Conservation (phyloP, 2,888 invertebrate species). For the Dorcus hopei region DNA sequence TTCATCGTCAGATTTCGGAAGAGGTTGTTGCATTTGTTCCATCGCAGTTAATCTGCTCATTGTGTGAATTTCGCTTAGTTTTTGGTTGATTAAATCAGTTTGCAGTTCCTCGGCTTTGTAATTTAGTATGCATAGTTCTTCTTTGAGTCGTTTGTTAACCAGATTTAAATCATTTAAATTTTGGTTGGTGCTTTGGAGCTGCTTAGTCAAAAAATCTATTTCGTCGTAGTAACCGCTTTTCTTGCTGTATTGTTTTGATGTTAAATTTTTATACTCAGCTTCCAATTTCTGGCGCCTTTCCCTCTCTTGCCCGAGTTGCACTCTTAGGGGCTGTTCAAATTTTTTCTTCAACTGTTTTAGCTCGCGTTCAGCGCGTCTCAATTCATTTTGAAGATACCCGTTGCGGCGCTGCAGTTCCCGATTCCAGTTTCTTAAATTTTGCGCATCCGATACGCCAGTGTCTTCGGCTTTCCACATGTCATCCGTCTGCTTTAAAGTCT, state of each 20-base stretch:
- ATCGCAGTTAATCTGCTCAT: conserved; percentile 19
- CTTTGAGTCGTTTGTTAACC: conserved; percentile 37
- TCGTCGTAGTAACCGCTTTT: conserved; percentile 29
- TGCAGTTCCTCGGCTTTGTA: conserved; percentile 39
- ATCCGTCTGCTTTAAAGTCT: conserved; percentile 69
- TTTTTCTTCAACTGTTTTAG: conserved; percentile 41
- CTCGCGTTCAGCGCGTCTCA: conserved; percentile 41
- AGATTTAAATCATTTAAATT: conserved; percentile 37
- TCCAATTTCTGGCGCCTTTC: conserved; percentile 37
- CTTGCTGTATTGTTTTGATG: conserved; percentile 11
- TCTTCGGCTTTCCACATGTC: conserved; percentile 39
- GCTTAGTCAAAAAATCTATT: conserved; percentile 35
- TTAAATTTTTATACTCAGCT: conserved; percentile 32
- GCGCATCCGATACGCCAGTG: not conserved
- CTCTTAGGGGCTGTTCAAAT: conserved; percentile 39
- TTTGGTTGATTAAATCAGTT: conserved; percentile 44
- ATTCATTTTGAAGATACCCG: conserved; percentile 18
- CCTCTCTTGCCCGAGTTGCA: conserved; percentile 30
- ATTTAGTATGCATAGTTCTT: conserved; percentile 33
- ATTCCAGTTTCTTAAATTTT: not conserved
- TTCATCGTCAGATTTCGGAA: not conserved
- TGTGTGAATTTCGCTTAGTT: conserved; percentile 44
- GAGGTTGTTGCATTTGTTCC: not conserved
- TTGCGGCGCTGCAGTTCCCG: not conserved
- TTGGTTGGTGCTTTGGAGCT: conserved; percentile 36